Conservation (phyloP, 1,140 invertebrate species). For the Bombus soroeensis region DNA sequence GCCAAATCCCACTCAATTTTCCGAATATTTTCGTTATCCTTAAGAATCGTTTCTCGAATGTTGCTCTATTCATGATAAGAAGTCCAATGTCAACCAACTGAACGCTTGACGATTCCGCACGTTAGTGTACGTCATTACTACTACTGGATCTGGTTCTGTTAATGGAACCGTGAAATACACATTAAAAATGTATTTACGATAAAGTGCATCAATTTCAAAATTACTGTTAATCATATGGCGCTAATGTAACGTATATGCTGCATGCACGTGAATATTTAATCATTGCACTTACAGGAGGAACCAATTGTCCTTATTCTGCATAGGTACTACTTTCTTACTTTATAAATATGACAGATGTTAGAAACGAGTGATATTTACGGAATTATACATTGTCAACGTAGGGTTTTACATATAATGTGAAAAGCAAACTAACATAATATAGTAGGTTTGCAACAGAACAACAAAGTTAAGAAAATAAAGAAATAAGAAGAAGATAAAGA, state of each 20-base stretch:
- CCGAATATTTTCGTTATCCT: not conserved
- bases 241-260: not conserved
- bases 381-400: too few species aligned
- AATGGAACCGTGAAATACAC: not conserved
- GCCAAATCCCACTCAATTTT: not conserved
- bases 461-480: too few species aligned
- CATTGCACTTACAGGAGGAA: not conserved
- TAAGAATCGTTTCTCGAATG: not conserved
- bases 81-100: not conserved
- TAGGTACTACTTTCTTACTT: too few species aligned
- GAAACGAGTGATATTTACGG: too few species aligned
- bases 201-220: not conserved
- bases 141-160: not conserved
- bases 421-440: too few species aligned
- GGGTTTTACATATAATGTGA: too few species aligned
- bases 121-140: too few species aligned
- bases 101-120: not conserved
- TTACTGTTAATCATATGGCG: not conserved
- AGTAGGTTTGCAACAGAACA: too few species aligned
- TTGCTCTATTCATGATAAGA: not conserved
- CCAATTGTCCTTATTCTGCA: too few species aligned
- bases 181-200: not conserved
- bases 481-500: too few species aligned
- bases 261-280: not conserved
- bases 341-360: too few species aligned